Base-by-base conservation (phyloP, 2,888 invertebrate genomes). In the Amphipyra berbera region DNA sequence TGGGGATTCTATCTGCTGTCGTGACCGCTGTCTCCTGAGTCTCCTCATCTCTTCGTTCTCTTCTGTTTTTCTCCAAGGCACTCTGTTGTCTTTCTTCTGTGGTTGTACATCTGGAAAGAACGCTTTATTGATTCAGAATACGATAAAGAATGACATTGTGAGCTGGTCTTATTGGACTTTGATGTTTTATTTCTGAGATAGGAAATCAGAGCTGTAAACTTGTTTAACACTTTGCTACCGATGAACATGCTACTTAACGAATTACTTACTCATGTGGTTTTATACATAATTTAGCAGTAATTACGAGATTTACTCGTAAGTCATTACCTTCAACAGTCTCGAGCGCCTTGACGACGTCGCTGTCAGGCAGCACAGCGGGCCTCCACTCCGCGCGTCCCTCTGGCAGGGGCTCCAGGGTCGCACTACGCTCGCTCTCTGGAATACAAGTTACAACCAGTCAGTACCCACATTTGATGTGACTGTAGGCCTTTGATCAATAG, bases 311-410 rank as follows among this genome's bases (percentile, higher is more conserved):
- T 3, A 21, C 21, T 21, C 21, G 21, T 21, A 30, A 7, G 6
- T 2, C 30, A 6, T 30, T 52, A 97, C 97, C 97, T 95, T 98
- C 98, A 58, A 98, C 97, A 40, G 97, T 96, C 92, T 98, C 98
- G 95, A 98, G 97, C 48, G 98, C 97, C 68, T 97, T 95, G 76
- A 98, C 97, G 38, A 98, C 97, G 90, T 98, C 98, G 88, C 97
- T 97, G 84, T 98, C 98, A 48, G 97, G 96, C 44, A 97, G 96
- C 76, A 95, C 96, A 40, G 97, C 96, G 33, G 98, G 98, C 81
- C 97, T 96, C 98, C 98, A 98, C 83, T 97, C 97, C 14, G 96
- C 96, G 84, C 89, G 89, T n/a, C 77, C 83, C 96, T 98, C 98
- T 14, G 97, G 96, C 81, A 97, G 91, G 27, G 97, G 96, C 87